These are phyloP conservation scores for Stegostoma tigrinum DNA, from an alignment of 2,113 vertebrate genomes.

Conservation along the genomic window DNA sequence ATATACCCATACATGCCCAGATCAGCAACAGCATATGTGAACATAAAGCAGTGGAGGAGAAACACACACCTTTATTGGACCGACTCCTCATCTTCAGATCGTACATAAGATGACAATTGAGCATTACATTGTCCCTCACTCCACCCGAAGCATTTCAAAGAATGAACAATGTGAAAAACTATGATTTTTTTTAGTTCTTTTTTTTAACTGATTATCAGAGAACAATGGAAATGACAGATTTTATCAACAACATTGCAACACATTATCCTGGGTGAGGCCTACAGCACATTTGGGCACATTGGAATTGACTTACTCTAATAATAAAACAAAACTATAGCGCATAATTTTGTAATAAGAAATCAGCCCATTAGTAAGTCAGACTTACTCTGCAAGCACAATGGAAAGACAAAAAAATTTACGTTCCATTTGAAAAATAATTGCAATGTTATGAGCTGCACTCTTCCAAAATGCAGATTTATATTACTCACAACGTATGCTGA, in stretches of 20 bases:
- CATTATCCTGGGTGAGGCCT: not conserved
- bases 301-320: not conserved
- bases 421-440: slow-evolving; percentile 18
- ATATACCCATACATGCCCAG: not conserved
- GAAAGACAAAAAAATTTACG: not conserved
- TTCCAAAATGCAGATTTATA: not conserved
- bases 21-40: not conserved
- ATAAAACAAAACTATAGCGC: not conserved
- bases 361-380: not conserved
- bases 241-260: not conserved
- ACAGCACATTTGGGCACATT: not conserved
- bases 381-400: not conserved
- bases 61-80: not conserved
- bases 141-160: not conserved
- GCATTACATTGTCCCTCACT: not conserved
- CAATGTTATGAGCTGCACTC: not conserved
- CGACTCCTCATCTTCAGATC: not conserved
- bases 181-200: not conserved
- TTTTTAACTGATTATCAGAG: not conserved
- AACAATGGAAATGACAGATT: not conserved
- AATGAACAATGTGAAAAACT: not conserved
- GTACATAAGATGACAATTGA: not conserved
- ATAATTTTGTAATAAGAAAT: not conserved
- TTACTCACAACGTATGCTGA: not conserved
- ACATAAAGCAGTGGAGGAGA: not conserved